Conservation (phyloP, 2,113 vertebrate species). For the Peromyscus maniculatus region DNA sequence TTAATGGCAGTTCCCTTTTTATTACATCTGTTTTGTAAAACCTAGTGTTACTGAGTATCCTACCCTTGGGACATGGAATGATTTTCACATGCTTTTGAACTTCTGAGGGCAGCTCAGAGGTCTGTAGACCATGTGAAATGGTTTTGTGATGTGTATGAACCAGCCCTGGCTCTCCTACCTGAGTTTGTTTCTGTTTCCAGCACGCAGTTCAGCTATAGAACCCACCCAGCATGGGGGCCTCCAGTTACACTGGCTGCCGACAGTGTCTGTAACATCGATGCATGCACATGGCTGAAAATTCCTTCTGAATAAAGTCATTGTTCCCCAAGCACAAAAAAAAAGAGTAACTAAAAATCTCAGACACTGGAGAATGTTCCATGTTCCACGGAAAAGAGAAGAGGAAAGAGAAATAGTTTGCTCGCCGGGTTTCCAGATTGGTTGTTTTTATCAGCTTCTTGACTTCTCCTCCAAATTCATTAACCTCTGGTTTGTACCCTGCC, state of each 20-base stretch:
- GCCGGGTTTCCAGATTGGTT: background rate
- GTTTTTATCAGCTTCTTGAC: constrained; percentile 8
- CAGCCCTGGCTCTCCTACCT: background rate
- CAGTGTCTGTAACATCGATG: background rate
- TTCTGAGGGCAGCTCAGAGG: background rate
- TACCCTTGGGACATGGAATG: background rate
- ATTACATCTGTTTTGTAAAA: background rate
- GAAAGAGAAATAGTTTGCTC: background rate
- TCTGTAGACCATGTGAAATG: background rate
- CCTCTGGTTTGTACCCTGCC: background rate
- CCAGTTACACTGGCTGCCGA: background rate
- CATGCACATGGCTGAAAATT: background rate
- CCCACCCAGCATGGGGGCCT: background rate
- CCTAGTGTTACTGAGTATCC: background rate
- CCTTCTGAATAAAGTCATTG: constrained; percentile 48
- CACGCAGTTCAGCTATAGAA: background rate
- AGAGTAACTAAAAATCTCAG: background rate
- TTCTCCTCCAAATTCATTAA: constrained; percentile 58
- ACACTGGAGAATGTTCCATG: background rate
- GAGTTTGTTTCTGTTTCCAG: constrained; percentile 54
- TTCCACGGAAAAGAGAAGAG: background rate
- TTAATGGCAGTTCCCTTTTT: background rate
- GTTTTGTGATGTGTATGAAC: constrained; percentile 5
- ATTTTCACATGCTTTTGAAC: background rate
- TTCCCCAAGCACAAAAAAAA: background rate